Conservation (phyloP, 2,888 invertebrate species). For the Thumatha senex region DNA sequence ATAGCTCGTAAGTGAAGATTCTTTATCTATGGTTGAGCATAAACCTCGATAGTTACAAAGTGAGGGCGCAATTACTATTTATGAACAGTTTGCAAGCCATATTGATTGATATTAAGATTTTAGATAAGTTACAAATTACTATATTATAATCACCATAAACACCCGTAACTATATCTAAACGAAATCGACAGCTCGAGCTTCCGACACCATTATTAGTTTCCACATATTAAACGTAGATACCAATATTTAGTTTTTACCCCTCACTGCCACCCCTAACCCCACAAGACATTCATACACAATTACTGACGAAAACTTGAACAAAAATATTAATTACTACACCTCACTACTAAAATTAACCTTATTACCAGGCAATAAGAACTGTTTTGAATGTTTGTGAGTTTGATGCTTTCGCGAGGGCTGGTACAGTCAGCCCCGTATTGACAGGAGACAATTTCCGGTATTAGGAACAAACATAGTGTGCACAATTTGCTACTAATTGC, state of each 20-base stretch:
- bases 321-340: conserved; percentile 16
- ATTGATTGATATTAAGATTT: not conserved
- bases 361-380: conserved; percentile 10
- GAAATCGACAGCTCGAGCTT: conserved; percentile 10
- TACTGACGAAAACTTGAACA: conserved; percentile 35
- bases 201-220: conserved; percentile 32
- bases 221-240: conserved; percentile 38
- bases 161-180: conserved; percentile 1
- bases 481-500: conserved; percentile 69
- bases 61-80: no score
- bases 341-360: conserved; percentile 20
- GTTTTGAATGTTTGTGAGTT: not conserved
- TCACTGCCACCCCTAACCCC: conserved; percentile 37
- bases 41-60: no score
- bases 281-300: conserved; percentile 59
- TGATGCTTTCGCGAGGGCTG: conserved; percentile 15
- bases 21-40: no score
- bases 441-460: conserved; percentile 71
- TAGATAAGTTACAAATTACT: conserved; percentile 2
- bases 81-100: no score
- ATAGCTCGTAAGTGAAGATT: no score
- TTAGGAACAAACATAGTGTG: conserved; percentile 40
- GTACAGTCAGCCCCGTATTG: conserved; percentile 57
- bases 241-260: conserved; percentile 48
- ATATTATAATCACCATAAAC: not conserved